Percentiles rank a stretch among this genome's conserved stretches.
phyloP scores from a whole-genome alignment of 1,140 invertebrate genomes.

The Microplitis mediator region DNA sequence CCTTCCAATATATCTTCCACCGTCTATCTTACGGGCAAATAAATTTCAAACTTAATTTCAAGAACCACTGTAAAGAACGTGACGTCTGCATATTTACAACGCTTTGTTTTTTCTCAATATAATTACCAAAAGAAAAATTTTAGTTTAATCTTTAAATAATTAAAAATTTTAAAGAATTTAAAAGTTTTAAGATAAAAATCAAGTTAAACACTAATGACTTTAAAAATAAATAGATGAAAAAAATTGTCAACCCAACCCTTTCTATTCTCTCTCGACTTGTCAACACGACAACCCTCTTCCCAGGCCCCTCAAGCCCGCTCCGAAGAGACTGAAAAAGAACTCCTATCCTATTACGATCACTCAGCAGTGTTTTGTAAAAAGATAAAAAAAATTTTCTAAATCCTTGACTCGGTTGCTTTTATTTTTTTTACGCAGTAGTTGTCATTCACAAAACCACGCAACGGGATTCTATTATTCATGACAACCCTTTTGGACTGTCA shows the following conservation, averaged over 20 bases:
- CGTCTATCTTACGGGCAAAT: no score
- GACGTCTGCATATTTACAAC: no score
- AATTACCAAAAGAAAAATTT: no score
- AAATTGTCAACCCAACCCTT: neutral
- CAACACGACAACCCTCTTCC: neutral
- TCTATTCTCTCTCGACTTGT: neutral
- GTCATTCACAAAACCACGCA: constrained; percentile 1
- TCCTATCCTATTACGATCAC: neutral
- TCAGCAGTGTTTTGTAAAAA: neutral
- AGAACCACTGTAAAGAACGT: no score
- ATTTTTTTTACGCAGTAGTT: constrained; percentile 3
- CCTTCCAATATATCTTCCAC: no score
- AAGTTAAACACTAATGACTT: neutral
- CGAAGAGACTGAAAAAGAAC: neutral
- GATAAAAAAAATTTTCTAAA: neutral
- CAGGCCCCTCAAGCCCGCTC: neutral
- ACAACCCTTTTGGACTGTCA: constrained; percentile 4
- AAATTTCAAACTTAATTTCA: no score
- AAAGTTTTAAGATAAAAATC: neutral
- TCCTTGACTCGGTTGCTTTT: neutral
- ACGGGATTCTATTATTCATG: constrained; percentile 13
- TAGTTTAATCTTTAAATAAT: no score
- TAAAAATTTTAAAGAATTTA: no score
- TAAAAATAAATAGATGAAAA: neutral
- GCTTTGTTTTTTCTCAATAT: no score